Percentiles rank a stretch among this genome's conserved stretches.
phyloP scores from a whole-genome alignment of 2,888 invertebrate genomes.

The Sesia bembeciformis region DNA sequence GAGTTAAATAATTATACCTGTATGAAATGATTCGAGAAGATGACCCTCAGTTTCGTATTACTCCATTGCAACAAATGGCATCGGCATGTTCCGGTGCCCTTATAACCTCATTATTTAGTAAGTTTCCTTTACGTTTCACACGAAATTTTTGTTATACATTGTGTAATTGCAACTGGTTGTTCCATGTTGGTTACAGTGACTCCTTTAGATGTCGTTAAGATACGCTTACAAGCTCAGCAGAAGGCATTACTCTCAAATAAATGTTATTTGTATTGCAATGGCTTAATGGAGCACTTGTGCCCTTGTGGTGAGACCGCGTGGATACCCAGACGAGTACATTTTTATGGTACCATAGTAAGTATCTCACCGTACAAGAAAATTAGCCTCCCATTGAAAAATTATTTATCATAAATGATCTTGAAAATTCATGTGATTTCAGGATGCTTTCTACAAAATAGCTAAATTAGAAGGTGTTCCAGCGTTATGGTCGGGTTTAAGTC shows the following conservation, averaged over 20 bases:
- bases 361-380: background rate
- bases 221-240: constrained; percentile 95
- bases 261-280: constrained; percentile 98
- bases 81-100: constrained; percentile 92
- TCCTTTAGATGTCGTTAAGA: constrained; percentile 99
- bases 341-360: constrained; percentile 83
- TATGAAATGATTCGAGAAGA: constrained; percentile 72
- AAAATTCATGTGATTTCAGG: constrained; percentile 71
- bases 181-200: constrained; percentile 81
- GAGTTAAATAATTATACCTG: background rate
- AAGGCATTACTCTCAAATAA: constrained; percentile 86
- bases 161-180: constrained; percentile 1
- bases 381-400: background rate
- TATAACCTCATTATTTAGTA: constrained; percentile 91
- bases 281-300: constrained; percentile 98
- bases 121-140: constrained; percentile 25
- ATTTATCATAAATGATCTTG: background rate
- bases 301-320: constrained; percentile 81
- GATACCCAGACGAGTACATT: constrained; percentile 80
- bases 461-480: constrained; percentile 91
- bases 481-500: constrained; percentile 97
- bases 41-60: constrained; percentile 85
- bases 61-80: constrained; percentile 86
- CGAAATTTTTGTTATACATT: background rate
- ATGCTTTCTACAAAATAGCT: constrained; percentile 95